Evolutionary conservation across 2,113 vertebrate genomes (phyloP), one percentile per base, ranked within the genome.

Genomic region (Gulo gulo): DNA sequence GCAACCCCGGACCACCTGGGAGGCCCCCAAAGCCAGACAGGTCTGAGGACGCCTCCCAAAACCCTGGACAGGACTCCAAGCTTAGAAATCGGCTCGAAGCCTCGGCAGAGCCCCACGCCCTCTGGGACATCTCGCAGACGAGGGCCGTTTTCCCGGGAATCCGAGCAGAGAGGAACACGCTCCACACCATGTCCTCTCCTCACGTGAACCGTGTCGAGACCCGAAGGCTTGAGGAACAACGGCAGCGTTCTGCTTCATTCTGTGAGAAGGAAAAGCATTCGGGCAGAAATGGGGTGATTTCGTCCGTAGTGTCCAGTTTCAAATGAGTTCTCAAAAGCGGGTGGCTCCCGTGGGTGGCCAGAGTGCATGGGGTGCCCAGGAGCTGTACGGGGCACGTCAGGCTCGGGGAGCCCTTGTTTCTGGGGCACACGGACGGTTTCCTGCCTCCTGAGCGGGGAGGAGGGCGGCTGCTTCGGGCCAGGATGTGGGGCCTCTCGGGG

Each of bases 121-220:
- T 74, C 83, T 5, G 2, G 94, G 88, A 26, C 13, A 18, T n/a
- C n/a, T 91, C 86, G 91, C 67, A 94, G 91, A 92, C 36, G 8
- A 24, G 80, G 12, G 4, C 34, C 24, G 83, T 63, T 52, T 55
- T 95, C 63, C 78, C 0, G 0, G 3, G 73, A 84, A 47, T 86
- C 59, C 21, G n/a, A 78, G 31, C 0, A 6, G 73, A 59, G 15
- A 67, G 84, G 83, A 86, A 57, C 67, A 57, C 5, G 20, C 78
- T 73, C 74, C 20, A 52, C 57, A 29, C 34, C 47, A n/a, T 59
- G 76, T 96, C 69, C 34, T 92, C 87, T 94, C 74, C 89, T 96
- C 88, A 34, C 90, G 52, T 84, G 82, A 96, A 90, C 59, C n/a
- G 6, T 13, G 89, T 80, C 83, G 65, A 93, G 96, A 80, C 50